A percentile compares a stretch with the other conserved stretches of the same genome.
Conservation (phyloP, 2,797 vertebrate genomes). For the Brotula barbata region DNA sequence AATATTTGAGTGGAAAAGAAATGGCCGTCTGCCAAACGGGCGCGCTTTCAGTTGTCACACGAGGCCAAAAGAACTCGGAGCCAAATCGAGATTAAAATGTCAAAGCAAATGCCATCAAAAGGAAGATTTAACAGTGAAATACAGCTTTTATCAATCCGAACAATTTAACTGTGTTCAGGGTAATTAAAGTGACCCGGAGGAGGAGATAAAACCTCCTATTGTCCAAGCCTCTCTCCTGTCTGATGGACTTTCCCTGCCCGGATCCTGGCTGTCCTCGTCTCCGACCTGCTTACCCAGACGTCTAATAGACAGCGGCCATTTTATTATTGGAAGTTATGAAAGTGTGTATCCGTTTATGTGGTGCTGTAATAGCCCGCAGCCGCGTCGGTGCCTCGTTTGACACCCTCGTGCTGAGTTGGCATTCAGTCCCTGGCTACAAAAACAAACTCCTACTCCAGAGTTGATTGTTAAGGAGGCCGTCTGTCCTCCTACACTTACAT, state of each 20-base stretch:
- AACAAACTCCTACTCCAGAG: slow-evolving; percentile 47
- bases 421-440: slow-evolving; percentile 1
- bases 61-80: slow-evolving; percentile 51
- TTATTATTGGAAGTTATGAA: not conserved
- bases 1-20: slow-evolving; percentile 46
- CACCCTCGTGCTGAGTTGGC: slow-evolving; percentile 44
- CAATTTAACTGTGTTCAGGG: slow-evolving; percentile 55
- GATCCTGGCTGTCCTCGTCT: slow-evolving; percentile 18
- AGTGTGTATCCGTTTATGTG: not conserved
- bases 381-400: slow-evolving; percentile 5
- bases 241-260: slow-evolving; percentile 33
- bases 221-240: slow-evolving; percentile 41
- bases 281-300: slow-evolving; percentile 4
- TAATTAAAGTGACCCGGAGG: slow-evolving; percentile 56
- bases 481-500: slow-evolving; percentile 30
- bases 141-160: slow-evolving; percentile 43
- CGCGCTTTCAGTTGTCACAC: slow-evolving; percentile 3
- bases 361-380: slow-evolving; percentile 8
- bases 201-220: slow-evolving; percentile 59
- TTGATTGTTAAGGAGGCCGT: slow-evolving; percentile 10
- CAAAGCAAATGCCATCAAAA: slow-evolving; percentile 42
- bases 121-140: slow-evolving; percentile 59
- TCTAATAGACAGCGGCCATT: no score
- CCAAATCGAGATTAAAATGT: slow-evolving; percentile 70
- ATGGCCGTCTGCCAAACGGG: slow-evolving; percentile 41